Evolutionary conservation across 2,797 vertebrate genomes (phyloP).

Genomic region (Melanotaenia maccullochi): DNA sequence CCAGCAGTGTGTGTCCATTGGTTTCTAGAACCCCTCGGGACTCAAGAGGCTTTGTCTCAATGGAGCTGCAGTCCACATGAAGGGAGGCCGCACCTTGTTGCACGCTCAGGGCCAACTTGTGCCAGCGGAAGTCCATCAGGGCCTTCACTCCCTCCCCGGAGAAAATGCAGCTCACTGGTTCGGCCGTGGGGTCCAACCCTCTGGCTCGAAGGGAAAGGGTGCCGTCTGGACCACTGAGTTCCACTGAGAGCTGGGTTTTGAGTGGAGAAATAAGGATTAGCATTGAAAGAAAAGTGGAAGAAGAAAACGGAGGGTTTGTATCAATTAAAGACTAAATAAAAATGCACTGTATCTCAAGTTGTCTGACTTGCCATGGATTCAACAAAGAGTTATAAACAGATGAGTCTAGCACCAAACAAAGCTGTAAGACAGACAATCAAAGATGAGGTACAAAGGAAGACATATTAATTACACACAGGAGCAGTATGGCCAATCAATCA

Average conservation of each 20-base stretch:
- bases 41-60: slow-evolving; percentile 88
- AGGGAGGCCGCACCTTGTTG: slow-evolving; percentile 81
- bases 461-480: slow-evolving; percentile 74
- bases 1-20: slow-evolving; percentile 87
- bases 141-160: slow-evolving; percentile 84
- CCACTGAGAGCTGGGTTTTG: slow-evolving; percentile 87
- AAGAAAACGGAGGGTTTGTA: not conserved
- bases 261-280: not conserved
- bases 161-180: slow-evolving; percentile 83
- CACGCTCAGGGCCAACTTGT: slow-evolving; percentile 90
- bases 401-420: slow-evolving; percentile 24
- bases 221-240: slow-evolving; percentile 86
- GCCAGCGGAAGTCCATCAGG: slow-evolving; percentile 91
- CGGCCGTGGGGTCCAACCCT: slow-evolving; percentile 44
- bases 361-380: slow-evolving; percentile 12
- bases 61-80: slow-evolving; percentile 90
- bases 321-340: slow-evolving; percentile 29
- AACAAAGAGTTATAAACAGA: slow-evolving; percentile 35
- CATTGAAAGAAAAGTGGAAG: not conserved
- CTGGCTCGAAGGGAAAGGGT: slow-evolving; percentile 86
- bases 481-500: slow-evolving; percentile 73
- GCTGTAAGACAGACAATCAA: slow-evolving; percentile 48
- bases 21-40: slow-evolving; percentile 61
- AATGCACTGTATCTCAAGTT: slow-evolving; percentile 1
- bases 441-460: slow-evolving; percentile 55